Evolutionary conservation across 2,113 vertebrate genomes (phyloP).

Genomic region (Eudorcas thomsonii): DNA sequence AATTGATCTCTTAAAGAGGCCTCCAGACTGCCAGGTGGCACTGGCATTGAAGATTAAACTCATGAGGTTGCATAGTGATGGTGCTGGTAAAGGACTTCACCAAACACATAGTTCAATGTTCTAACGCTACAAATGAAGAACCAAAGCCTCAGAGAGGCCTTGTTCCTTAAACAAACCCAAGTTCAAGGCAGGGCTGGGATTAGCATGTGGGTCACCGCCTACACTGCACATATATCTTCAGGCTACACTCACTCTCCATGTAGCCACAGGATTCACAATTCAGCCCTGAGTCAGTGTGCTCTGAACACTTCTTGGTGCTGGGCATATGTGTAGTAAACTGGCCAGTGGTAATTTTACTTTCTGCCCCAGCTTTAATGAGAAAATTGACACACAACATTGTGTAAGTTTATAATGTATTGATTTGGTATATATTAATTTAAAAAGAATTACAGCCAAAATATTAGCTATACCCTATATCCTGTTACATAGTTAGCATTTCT

Average conservation of each 20-base stretch:
- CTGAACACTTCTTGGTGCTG: neutral
- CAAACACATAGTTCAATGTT: neutral
- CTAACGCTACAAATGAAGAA: neutral
- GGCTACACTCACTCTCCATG: neutral
- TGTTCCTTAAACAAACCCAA: neutral
- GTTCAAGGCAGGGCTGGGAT: neutral
- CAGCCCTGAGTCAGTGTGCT: neutral
- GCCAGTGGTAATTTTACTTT: neutral
- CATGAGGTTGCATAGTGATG: neutral
- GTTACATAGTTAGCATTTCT: neutral
- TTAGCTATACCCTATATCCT: neutral
- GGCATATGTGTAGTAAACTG: neutral
- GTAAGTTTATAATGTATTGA: neutral
- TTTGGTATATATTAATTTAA: neutral
- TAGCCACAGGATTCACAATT: neutral
- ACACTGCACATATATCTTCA: accelerated
- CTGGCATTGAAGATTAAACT: neutral
- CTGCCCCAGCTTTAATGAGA: neutral
- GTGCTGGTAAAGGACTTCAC: neutral
- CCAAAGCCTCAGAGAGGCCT: neutral
- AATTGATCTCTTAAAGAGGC: neutral
- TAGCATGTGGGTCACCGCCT: neutral
- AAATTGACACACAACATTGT: neutral
- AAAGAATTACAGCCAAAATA: neutral
- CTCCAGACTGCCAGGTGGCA: neutral